These are phyloP conservation scores for Pyrgus malvae DNA, from an alignment of 2,888 invertebrate species.

Conservation along the genomic window DNA sequence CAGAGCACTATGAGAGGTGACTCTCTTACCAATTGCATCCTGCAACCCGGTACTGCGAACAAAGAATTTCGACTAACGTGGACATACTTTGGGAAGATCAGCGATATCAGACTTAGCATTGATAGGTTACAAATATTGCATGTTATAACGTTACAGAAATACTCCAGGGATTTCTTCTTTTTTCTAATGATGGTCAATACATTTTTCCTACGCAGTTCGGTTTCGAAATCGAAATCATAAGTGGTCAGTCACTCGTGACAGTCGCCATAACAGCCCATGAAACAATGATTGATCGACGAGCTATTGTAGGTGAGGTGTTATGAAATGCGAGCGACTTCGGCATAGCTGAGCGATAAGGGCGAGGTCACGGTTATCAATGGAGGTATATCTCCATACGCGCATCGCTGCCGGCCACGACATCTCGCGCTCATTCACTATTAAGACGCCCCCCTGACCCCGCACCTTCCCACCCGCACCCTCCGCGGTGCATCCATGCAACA, in stretches of 20 bases:
- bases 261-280: slow-evolving; percentile 9
- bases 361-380: slow-evolving; percentile 79
- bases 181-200: no score
- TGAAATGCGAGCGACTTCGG: slow-evolving; percentile 54
- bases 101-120: no score
- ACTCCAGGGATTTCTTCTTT: no score
- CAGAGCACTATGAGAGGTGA: no score
- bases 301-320: slow-evolving; percentile 15
- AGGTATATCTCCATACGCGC: slow-evolving; percentile 79
- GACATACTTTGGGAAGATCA: no score
- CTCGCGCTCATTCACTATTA: slow-evolving; percentile 81
- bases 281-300: slow-evolving; percentile 16
- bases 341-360: slow-evolving; percentile 66
- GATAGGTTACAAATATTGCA: no score
- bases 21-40: no score
- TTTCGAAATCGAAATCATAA: slow-evolving; percentile 22
- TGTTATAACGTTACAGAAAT: no score
- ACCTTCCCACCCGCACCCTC: slow-evolving; percentile 54
- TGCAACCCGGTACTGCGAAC: no score
- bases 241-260: slow-evolving; percentile 9
- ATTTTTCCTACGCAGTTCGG: background rate
- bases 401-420: slow-evolving; percentile 77
- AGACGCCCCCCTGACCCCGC: slow-evolving; percentile 52
- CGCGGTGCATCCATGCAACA: slow-evolving; percentile 79
- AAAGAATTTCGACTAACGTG: no score